Conservation (phyloP, 2,888 invertebrate species). For the Sericinus montela region DNA sequence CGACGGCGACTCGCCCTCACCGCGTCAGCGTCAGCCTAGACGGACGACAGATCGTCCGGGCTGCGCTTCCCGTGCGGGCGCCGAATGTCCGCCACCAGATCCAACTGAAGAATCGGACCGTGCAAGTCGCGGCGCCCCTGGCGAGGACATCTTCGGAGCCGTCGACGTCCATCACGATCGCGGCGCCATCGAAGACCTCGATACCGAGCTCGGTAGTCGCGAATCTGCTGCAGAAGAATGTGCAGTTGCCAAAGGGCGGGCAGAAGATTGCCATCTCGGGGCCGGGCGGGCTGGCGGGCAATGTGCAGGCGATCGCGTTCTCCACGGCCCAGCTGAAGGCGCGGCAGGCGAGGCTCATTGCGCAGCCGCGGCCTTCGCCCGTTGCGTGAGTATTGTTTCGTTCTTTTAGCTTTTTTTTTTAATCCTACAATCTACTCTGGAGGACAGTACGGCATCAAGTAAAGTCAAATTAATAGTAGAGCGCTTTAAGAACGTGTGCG, state of each 20-base stretch:
- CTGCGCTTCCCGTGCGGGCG: slow-evolving; percentile 37
- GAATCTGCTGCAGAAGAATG: slow-evolving; percentile 50
- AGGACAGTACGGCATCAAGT: too few relatives aligned
- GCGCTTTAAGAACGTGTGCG: too few relatives aligned
- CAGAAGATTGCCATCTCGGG: slow-evolving; percentile 55
- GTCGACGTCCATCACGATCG: slow-evolving; percentile 36
- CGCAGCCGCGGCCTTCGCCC: slow-evolving; percentile 41
- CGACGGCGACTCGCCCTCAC: slow-evolving; percentile 34
- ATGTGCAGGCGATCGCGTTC: slow-evolving; percentile 60
- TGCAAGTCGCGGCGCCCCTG: slow-evolving; percentile 36
- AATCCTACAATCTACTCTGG: too few relatives aligned
- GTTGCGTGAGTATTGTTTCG: slow-evolving; percentile 39
- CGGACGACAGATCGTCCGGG: slow-evolving; percentile 49
- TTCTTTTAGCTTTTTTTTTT: background rate
- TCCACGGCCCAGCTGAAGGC: slow-evolving; percentile 53
- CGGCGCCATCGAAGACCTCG: slow-evolving; percentile 41
- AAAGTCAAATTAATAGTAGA: too few relatives aligned
- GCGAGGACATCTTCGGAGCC: slow-evolving; percentile 32
- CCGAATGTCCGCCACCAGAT: slow-evolving; percentile 49
- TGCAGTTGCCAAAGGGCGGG: slow-evolving; percentile 43
- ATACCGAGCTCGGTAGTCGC: slow-evolving; percentile 52
- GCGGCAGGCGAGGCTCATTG: slow-evolving; percentile 45
- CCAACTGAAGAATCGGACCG: slow-evolving; percentile 47
- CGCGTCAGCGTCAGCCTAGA: slow-evolving; percentile 48
- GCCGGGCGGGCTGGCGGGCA: slow-evolving; percentile 44